Base-by-base conservation (phyloP, 2,113 vertebrate species). In the Syngnathoides biaculeatus region DNA sequence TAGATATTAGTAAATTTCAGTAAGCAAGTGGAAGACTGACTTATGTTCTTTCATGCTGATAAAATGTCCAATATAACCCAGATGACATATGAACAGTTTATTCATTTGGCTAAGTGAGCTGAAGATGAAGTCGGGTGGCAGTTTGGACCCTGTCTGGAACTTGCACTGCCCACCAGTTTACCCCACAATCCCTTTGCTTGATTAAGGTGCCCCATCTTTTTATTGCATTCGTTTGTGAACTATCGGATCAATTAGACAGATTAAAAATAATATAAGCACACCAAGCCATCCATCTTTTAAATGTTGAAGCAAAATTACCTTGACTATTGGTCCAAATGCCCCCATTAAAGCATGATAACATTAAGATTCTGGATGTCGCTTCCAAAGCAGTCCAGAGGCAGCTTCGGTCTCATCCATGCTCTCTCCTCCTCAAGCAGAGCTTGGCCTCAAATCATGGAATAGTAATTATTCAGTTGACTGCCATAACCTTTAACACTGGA, bases 101-200 rank as follows among this genome's bases (percentile, higher is more conserved):
- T 88, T 89, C 79, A 91, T 89, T 89, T 89, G 79, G 71, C 67
- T 88, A 91, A 88, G 87, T 90, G 86, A 73, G 74, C 42, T 73
- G 72, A 35, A 52, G 75, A 86, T 87, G 77, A 89, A 85, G 85
- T 76, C 83, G 52, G 26, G 64, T 1, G 1, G 10, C 47, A 26
- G 65, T 17, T 17, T 62, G 64, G 40, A 53, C 59, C 68, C 15
- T 67, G 67, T 68, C 73, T 62, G 77, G 67, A 67, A 12, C 67
- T 50, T 5, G 0, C 14, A 13, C 39, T 58, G 60, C 75, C 69
- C 60, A 47, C 64, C 7, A 50, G 68, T 79, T 83, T 74, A 80
- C 82, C 82, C 74, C 76, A 75, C 64, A 48, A 38, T 74, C 52
- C 70, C 59, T 63, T 61, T 13, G 8, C 73, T 75, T 83, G 79